A percentile compares a stretch with the other conserved stretches of the same genome.
Evolutionary conservation across 2,888 invertebrate genomes (phyloP).

Genomic region (Euclidia mi): DNA sequence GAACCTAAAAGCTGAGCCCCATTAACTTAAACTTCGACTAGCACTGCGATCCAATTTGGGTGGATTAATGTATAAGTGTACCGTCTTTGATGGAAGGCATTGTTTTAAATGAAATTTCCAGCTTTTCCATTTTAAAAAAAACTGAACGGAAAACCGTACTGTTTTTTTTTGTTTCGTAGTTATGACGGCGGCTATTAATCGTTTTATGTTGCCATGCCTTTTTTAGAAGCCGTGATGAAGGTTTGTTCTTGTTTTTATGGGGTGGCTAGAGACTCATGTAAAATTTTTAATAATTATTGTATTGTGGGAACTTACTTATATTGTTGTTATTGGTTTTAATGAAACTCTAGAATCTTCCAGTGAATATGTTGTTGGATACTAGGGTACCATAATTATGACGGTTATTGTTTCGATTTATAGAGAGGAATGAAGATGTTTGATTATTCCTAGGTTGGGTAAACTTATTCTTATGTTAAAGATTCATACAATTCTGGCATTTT

Average conservation of each 20-base stretch:
- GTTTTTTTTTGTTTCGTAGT: conserved; percentile 14
- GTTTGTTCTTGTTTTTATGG: neutral
- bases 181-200: neutral
- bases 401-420: too few species aligned
- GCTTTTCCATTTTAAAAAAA: conserved; percentile 24
- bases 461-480: too few species aligned
- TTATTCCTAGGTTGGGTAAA: too few species aligned
- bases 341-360: too few species aligned
- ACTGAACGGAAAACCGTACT: conserved; percentile 7
- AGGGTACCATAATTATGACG: too few species aligned
- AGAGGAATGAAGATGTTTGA: too few species aligned
- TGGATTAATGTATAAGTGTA: conserved; percentile 25
- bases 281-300: too few species aligned
- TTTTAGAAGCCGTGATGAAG: neutral
- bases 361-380: too few species aligned
- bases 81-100: conserved; percentile 29
- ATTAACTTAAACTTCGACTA: conserved; percentile 20
- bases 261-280: too few species aligned
- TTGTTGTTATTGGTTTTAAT: too few species aligned
- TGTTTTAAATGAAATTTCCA: conserved; percentile 39
- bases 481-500: too few species aligned
- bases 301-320: too few species aligned
- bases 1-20: conserved; percentile 12
- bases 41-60: conserved; percentile 25
- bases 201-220: conserved; percentile 6